A percentile compares a stretch with the other conserved stretches of the same genome.
Evolutionary conservation across 1,140 invertebrate genomes (phyloP).

Genomic region (Dinothrombium tinctorium): DNA sequence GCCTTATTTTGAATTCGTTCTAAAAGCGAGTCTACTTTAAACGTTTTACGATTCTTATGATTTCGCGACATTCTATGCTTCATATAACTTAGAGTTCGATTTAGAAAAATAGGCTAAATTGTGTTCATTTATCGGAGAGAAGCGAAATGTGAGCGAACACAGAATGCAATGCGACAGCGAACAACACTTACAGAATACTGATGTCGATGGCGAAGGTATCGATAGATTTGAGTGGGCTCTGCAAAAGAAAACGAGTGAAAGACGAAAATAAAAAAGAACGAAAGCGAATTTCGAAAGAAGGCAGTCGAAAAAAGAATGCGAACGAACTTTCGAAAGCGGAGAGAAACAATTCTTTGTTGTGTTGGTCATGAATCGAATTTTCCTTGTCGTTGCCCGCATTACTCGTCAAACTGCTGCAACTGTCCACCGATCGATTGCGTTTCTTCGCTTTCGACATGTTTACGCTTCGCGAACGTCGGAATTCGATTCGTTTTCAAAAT

Average conservation of each 20-base stretch:
- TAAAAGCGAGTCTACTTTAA: slow-evolving; percentile 16
- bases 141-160: background rate
- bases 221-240: slow-evolving; percentile 4
- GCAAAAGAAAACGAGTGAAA: background rate
- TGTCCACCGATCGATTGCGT: too few species aligned
- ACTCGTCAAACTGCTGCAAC: too few species aligned
- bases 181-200: background rate
- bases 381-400: too few species aligned
- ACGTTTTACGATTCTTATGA: slow-evolving; percentile 28
- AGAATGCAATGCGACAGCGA: background rate
- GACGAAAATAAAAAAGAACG: too few species aligned
- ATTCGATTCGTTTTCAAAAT: too few species aligned
- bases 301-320: too few species aligned
- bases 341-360: too few species aligned
- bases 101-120: slow-evolving; percentile 61
- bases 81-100: slow-evolving; percentile 73
- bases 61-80: slow-evolving; percentile 58
- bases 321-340: too few species aligned
- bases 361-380: too few species aligned
- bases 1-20: background rate
- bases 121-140: background rate
- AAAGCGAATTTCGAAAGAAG: too few species aligned
- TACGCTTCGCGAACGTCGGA: too few species aligned
- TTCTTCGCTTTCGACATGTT: too few species aligned
- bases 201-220: slow-evolving; percentile 1